These are phyloP conservation scores for Silurus aristotelis DNA, from an alignment of 2,797 vertebrate genomes.

Conservation along the genomic window DNA sequence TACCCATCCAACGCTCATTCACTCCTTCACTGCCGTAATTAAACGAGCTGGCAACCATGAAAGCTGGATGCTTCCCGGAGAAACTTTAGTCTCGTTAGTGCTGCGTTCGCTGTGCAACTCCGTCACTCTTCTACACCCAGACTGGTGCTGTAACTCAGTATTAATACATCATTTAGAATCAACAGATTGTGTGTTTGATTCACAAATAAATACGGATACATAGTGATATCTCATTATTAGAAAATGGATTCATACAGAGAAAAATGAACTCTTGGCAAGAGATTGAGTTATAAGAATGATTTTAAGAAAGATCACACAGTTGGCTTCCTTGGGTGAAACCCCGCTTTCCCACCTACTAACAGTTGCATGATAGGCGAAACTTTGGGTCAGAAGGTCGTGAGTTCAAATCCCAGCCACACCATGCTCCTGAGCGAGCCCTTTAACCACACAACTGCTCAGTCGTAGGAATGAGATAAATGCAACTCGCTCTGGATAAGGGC, in stretches of 20 bases:
- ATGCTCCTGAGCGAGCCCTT: no score
- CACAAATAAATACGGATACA: not conserved
- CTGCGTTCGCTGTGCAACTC: conserved; percentile 57
- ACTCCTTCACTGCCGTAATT: conserved; percentile 68
- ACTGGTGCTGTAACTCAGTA: not conserved
- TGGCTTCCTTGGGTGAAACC: no score
- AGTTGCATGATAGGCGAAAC: no score
- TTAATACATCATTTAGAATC: not conserved
- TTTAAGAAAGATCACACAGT: no score
- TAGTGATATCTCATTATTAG: not conserved
- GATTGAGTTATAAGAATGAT: no score
- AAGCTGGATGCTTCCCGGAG: conserved; percentile 69
- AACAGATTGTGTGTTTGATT: not conserved
- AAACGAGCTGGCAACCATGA: conserved; percentile 76
- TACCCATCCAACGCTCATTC: conserved; percentile 29
- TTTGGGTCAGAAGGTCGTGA: not conserved
- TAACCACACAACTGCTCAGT: no score
- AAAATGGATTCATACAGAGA: no score
- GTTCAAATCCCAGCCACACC: not conserved
- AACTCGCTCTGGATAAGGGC: no score
- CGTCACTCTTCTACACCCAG: not conserved
- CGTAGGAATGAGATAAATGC: no score
- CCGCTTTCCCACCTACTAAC: no score
- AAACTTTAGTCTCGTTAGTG: conserved; percentile 75
- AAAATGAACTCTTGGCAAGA: no score